These are phyloP conservation scores for Crotalus viridis DNA, from an alignment of 2,113 vertebrate genomes.

Conservation along the genomic window DNA sequence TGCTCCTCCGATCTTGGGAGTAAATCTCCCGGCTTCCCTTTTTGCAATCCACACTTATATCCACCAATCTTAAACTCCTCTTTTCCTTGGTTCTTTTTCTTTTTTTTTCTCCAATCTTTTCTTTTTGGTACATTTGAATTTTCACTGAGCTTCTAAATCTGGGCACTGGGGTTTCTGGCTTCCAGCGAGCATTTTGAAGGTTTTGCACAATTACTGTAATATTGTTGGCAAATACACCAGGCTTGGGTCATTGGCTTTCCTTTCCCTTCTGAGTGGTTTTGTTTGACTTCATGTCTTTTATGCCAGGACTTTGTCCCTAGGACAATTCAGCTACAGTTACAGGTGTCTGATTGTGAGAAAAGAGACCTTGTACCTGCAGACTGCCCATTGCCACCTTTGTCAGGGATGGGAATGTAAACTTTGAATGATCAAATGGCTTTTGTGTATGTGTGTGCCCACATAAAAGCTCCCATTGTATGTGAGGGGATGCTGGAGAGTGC, in stretches of 20 bases:
- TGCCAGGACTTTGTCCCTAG: background rate
- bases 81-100: background rate
- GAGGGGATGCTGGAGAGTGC: background rate
- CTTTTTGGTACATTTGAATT: conserved; percentile 14
- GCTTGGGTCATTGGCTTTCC: background rate
- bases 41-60: background rate
- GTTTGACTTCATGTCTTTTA: background rate
- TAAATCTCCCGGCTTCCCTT: background rate
- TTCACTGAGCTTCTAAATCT: background rate
- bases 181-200: background rate
- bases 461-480: background rate
- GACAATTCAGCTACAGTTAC: background rate
- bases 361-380: background rate
- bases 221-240: background rate
- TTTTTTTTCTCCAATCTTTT: background rate
- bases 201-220: background rate
- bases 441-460: background rate
- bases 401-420: background rate
- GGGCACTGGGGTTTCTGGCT: conserved; percentile 8
- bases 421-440: background rate
- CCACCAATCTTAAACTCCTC: conserved; percentile 13
- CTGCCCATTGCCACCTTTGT: background rate
- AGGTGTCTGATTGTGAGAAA: background rate
- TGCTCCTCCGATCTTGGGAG: background rate
- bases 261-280: background rate